These are phyloP conservation scores for Dendrolimus kikuchii DNA, from an alignment of 1,140 invertebrate genomes.

Conservation along the genomic window DNA sequence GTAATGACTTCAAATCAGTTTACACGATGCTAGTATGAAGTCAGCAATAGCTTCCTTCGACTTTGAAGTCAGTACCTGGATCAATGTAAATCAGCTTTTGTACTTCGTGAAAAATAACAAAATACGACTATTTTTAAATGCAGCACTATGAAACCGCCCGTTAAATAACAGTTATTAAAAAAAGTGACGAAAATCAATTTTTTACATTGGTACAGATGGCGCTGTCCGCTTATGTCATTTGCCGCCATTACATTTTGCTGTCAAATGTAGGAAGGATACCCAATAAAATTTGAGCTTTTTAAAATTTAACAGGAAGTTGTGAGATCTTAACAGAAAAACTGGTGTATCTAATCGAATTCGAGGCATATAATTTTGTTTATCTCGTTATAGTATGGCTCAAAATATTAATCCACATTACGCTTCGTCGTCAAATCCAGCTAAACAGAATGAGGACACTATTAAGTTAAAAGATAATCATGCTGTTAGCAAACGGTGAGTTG, in stretches of 20 bases:
- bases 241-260: constrained; percentile 59
- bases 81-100: too few relatives aligned
- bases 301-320: constrained; percentile 65
- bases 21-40: too few relatives aligned
- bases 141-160: too few relatives aligned
- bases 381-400: constrained; percentile 80
- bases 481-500: constrained; percentile 85
- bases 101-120: too few relatives aligned
- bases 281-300: constrained; percentile 70
- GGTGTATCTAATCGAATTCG: constrained; percentile 44
- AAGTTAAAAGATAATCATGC: constrained; percentile 87
- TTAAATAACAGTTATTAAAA: too few relatives aligned
- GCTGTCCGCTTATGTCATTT: constrained; percentile 11
- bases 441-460: constrained; percentile 82
- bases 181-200: too few relatives aligned
- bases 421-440: constrained; percentile 76
- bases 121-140: too few relatives aligned
- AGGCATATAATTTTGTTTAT: constrained; percentile 43
- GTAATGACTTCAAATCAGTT: too few relatives aligned
- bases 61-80: too few relatives aligned
- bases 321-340: constrained; percentile 50
- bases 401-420: constrained; percentile 86
- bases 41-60: too few relatives aligned
- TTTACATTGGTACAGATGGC: constrained; percentile 1
- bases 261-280: constrained; percentile 51